Conservation (phyloP, 2,113 vertebrate genomes). For the Lepisosteus osseus region DNA sequence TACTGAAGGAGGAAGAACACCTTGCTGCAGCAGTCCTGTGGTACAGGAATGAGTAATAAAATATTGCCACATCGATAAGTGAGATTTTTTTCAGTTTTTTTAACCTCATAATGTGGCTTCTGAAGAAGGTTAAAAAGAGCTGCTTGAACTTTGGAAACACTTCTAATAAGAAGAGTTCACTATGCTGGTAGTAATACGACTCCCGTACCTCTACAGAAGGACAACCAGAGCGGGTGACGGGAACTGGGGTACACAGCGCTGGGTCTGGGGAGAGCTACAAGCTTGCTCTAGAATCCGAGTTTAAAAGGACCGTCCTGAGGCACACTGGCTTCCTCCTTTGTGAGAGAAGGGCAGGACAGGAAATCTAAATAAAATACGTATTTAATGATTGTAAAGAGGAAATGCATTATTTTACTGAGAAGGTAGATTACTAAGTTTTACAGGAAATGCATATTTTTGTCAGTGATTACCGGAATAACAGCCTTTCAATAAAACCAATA, state of each 20-base stretch:
- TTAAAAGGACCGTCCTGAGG: background rate
- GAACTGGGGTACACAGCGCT: too few species aligned
- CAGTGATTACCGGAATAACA: too few species aligned
- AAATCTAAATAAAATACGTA: background rate
- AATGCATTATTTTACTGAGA: background rate
- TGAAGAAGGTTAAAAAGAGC: too few species aligned
- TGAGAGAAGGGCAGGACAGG: background rate
- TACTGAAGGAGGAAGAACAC: slow-evolving; percentile 28
- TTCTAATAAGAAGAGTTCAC: background rate
- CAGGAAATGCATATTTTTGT: too few species aligned
- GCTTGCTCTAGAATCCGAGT: background rate
- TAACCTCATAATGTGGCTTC: too few species aligned
- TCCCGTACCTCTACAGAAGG: too few species aligned
- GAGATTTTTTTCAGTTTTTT: slow-evolving; percentile 22
- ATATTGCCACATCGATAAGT: slow-evolving; percentile 59
- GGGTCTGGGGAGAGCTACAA: background rate
- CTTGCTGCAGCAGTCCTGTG: slow-evolving; percentile 64
- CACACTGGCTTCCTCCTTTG: background rate
- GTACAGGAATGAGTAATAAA: slow-evolving; percentile 66
- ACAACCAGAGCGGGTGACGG: too few species aligned
- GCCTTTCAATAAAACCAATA: background rate
- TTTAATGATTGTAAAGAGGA: background rate
- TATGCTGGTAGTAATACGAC: too few species aligned
- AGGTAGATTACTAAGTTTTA: background rate
- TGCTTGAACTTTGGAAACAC: too few species aligned